phyloP scores from a whole-genome alignment of 2,888 invertebrate species.

The Erpobdella octoculata region DNA sequence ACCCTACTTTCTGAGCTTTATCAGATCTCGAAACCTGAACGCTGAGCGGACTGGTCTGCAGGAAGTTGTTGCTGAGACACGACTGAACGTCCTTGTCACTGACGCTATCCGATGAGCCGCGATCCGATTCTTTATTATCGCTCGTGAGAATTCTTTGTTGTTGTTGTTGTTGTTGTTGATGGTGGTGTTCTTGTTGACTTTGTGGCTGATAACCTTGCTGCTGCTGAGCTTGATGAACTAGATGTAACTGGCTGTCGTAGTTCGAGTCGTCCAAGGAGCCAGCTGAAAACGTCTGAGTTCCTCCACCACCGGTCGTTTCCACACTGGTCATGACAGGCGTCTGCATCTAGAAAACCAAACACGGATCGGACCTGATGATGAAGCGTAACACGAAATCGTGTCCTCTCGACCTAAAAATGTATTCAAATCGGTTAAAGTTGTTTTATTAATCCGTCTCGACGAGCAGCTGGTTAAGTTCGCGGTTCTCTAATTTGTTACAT shows the following conservation, averaged over 20 bases:
- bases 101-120: background rate
- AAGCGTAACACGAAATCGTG: too few relatives aligned
- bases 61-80: background rate
- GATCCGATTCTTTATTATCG: background rate
- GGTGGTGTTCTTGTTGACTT: background rate
- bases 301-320: too few relatives aligned
- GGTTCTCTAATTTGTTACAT: too few relatives aligned
- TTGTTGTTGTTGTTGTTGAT: background rate
- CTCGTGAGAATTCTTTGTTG: background rate
- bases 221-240: background rate
- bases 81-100: background rate
- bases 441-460: too few relatives aligned
- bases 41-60: background rate
- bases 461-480: too few relatives aligned
- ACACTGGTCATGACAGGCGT: too few relatives aligned
- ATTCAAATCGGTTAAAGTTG: too few relatives aligned
- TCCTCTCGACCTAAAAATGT: too few relatives aligned
- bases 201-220: conserved; percentile 4
- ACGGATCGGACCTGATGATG: too few relatives aligned
- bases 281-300: background rate
- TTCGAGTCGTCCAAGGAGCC: background rate
- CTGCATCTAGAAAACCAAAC: too few relatives aligned
- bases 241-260: conserved; percentile 5
- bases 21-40: background rate
- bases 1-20: too few relatives aligned